Conservation (phyloP, 2,797 vertebrate genomes). For the Darevskia nairensis region DNA sequence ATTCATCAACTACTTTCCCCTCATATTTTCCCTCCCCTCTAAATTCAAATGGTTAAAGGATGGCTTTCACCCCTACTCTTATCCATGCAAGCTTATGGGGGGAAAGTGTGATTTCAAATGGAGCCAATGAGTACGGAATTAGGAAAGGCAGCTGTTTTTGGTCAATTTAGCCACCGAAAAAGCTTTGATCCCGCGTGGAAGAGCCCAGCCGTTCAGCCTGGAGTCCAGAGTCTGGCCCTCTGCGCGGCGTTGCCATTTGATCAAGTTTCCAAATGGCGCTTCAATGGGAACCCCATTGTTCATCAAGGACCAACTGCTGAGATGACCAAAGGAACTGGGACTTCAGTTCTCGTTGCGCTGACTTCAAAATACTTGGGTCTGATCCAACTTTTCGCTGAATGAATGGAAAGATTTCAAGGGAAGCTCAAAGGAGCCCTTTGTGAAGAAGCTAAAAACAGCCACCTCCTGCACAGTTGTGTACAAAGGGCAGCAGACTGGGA, state of each 20-base stretch:
- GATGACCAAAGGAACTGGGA: not conserved
- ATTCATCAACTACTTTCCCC: not conserved
- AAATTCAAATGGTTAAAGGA: not conserved
- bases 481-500: not conserved
- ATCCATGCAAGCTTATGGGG: not conserved
- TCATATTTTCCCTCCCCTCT: not conserved
- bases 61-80: not conserved
- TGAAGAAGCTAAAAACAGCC: not conserved
- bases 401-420: constrained; percentile 22
- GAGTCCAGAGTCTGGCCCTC: not conserved
- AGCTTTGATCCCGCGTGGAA: not conserved
- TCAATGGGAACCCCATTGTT: constrained; percentile 8
- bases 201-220: not conserved
- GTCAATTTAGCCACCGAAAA: not conserved
- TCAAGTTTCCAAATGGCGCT: not conserved
- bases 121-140: not conserved
- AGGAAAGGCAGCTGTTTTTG: not conserved
- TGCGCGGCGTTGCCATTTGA: not conserved
- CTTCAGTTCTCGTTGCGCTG: not conserved
- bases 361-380: not conserved
- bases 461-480: constrained; percentile 9
- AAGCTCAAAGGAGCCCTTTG: constrained; percentile 21
- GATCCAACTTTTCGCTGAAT: not conserved
- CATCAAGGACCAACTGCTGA: not conserved
- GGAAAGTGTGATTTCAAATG: not conserved